Percentiles rank a stretch among this genome's conserved stretches.
phyloP scores from a whole-genome alignment of 2,113 vertebrate genomes.

The Collichthys lucidus region DNA sequence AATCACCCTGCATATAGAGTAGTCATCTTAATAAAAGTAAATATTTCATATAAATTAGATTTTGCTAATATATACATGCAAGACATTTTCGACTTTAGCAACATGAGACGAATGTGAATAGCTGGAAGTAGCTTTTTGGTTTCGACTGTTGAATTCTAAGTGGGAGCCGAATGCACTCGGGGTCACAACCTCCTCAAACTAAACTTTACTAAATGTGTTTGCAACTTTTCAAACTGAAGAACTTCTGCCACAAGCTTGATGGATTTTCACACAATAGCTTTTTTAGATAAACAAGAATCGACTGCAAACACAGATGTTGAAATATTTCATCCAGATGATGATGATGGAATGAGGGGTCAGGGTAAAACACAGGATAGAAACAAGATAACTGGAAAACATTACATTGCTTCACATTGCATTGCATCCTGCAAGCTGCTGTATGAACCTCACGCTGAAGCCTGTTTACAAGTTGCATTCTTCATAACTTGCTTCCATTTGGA shows the following conservation, averaged over 20 bases:
- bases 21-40: not conserved
- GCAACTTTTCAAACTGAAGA: not conserved
- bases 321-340: conserved; percentile 18
- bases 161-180: not conserved
- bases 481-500: not conserved
- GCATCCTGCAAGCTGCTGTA: not conserved
- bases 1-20: not conserved
- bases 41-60: not conserved
- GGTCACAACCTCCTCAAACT: not conserved
- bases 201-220: not conserved
- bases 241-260: not conserved
- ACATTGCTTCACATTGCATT: not conserved
- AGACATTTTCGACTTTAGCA: not conserved
- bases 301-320: conserved; percentile 5
- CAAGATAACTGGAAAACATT: not conserved
- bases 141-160: not conserved
- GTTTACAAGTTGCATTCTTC: not conserved
- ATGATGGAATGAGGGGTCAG: not conserved
- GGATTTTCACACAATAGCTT: conserved; percentile 4
- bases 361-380: not conserved
- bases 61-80: not conserved
- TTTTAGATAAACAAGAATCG: conserved; percentile 15
- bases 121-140: not conserved
- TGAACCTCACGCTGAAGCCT: not conserved
- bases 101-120: not conserved